A percentile compares a stretch with the other conserved stretches of the same genome.
These are phyloP conservation scores for Drosophila villosipedis DNA, from an alignment of 2,888 invertebrate species.

Conservation along the genomic window DNA sequence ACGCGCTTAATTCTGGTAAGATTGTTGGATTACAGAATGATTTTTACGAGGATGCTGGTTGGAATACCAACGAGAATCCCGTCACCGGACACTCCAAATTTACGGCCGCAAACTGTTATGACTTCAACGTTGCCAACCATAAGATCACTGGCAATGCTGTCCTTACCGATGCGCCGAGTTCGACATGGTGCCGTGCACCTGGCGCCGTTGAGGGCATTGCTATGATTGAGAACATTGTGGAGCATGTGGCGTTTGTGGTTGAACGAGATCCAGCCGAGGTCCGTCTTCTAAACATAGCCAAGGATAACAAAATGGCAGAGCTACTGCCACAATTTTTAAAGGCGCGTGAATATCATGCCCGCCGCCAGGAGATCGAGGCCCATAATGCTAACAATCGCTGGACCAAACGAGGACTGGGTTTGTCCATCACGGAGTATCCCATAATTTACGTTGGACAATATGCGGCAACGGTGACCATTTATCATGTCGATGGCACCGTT, in stretches of 20 bases:
- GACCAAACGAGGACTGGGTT: constrained; percentile 91
- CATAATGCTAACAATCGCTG: constrained; percentile 91
- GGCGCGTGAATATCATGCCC: constrained; percentile 86
- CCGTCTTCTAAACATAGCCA: constrained; percentile 86
- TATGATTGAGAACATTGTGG: constrained; percentile 88
- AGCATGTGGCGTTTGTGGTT: constrained; percentile 87
- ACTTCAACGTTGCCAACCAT: constrained; percentile 87
- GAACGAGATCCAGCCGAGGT: constrained; percentile 88
- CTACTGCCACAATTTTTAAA: constrained; percentile 86
- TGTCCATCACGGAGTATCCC: constrained; percentile 90
- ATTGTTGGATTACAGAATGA: constrained; percentile 88
- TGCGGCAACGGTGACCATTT: constrained; percentile 88
- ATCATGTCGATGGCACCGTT: constrained; percentile 90
- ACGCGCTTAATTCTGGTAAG: constrained; percentile 88
- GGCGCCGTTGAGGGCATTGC: constrained; percentile 88
- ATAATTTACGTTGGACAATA: constrained; percentile 86
- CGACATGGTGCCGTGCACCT: constrained; percentile 90
- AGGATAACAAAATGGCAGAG: constrained; percentile 82
- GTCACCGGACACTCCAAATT: constrained; percentile 74
- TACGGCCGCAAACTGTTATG: constrained; percentile 87
- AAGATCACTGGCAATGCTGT: constrained; percentile 89
- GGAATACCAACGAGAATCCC: constrained; percentile 86
- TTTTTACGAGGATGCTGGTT: constrained; percentile 87
- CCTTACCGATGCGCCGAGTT: constrained; percentile 89
- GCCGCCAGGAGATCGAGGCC: constrained; percentile 87